These are phyloP conservation scores for Dinocampus coccinellae DNA, from an alignment of 2,888 invertebrate species.

Conservation along the genomic window DNA sequence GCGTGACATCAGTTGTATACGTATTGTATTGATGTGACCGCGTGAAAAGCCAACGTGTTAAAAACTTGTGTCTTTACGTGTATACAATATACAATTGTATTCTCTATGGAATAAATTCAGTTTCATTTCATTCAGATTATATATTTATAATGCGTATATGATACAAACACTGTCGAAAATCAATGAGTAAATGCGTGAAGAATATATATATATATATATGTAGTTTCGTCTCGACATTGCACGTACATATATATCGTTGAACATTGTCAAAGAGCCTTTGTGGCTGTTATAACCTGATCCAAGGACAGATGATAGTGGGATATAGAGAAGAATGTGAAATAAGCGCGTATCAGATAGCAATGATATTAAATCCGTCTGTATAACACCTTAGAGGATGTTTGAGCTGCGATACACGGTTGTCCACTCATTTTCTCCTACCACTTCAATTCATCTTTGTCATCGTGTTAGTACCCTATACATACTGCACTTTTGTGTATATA, in stretches of 20 bases:
- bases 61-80: not conserved
- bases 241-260: not conserved
- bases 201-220: constrained; percentile 43
- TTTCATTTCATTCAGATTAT: not conserved
- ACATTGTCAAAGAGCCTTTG: constrained; percentile 55
- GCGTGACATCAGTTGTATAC: not conserved
- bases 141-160: constrained; percentile 13
- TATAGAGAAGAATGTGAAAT: constrained; percentile 27
- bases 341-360: constrained; percentile 57
- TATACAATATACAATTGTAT: not conserved
- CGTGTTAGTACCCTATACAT: not conserved
- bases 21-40: not conserved
- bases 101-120: not conserved
- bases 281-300: constrained; percentile 55
- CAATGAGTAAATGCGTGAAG: constrained; percentile 41
- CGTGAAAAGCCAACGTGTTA: constrained; percentile 25
- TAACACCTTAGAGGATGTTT: constrained; percentile 49
- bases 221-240: not conserved
- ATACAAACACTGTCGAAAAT: constrained; percentile 31
- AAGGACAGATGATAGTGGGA: constrained; percentile 39
- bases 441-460: not conserved
- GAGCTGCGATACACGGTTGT: not conserved
- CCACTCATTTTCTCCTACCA: not conserved
- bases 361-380: constrained; percentile 61
- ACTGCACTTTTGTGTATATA: not conserved